A percentile compares a stretch with the other conserved stretches of the same genome.
These are phyloP conservation scores for Pardalotus punctatus DNA, from an alignment of 2,113 vertebrate species.

Conservation along the genomic window DNA sequence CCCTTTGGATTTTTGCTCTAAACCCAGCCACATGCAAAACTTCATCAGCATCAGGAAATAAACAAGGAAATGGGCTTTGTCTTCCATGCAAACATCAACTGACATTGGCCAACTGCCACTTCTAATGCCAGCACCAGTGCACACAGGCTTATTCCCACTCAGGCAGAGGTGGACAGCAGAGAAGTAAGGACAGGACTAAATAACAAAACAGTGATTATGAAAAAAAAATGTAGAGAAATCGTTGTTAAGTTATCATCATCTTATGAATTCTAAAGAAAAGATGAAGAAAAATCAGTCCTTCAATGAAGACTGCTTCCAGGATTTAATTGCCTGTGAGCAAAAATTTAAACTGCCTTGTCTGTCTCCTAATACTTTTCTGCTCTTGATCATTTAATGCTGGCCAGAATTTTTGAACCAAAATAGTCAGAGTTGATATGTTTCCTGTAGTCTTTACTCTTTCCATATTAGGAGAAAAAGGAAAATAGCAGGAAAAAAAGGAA, in stretches of 20 bases:
- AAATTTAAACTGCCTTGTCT: background rate
- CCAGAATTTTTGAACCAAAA: background rate
- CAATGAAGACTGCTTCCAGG: background rate
- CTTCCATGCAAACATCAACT: conserved; percentile 8
- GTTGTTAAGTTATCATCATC: background rate
- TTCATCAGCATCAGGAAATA: conserved; percentile 48
- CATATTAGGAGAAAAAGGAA: background rate
- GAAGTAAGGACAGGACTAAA: background rate
- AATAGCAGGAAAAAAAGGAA: background rate
- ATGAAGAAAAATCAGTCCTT: background rate
- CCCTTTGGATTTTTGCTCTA: conserved; percentile 29
- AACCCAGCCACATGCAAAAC: conserved; percentile 39
- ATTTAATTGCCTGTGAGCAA: background rate
- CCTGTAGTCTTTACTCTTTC: background rate
- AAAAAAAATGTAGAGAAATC: background rate
- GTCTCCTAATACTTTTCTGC: background rate
- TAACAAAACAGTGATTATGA: background rate
- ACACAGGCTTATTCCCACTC: background rate
- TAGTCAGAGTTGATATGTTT: background rate
- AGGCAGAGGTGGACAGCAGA: background rate
- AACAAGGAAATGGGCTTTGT: conserved; percentile 25
- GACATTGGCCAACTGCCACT: background rate
- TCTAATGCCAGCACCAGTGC: background rate
- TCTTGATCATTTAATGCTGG: background rate
- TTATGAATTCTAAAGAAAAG: background rate